These are phyloP conservation scores for Tetragonula carbonaria DNA, from an alignment of 2,888 invertebrate genomes.

Conservation along the genomic window DNA sequence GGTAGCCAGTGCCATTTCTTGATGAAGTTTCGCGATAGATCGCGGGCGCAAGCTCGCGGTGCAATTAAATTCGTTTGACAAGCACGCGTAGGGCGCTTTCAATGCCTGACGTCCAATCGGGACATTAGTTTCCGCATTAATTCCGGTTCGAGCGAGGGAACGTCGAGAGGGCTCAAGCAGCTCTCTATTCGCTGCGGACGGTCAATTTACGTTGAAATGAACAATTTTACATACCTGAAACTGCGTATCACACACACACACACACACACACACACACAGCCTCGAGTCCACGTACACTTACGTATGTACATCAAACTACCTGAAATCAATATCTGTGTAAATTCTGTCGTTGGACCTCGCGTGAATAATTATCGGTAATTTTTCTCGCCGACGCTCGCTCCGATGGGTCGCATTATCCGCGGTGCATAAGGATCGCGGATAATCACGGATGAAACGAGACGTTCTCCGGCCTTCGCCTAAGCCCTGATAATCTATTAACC, in stretches of 20 bases:
- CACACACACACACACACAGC: neutral
- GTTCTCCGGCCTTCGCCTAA: neutral
- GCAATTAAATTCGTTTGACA: constrained; percentile 16
- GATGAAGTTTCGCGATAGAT: constrained; percentile 1
- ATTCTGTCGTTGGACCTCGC: too few relatives aligned
- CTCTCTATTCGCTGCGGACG: neutral
- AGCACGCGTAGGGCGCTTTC: constrained; percentile 4
- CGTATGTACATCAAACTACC: too few relatives aligned
- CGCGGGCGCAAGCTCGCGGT: neutral
- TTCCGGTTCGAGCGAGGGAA: neutral
- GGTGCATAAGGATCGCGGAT: neutral
- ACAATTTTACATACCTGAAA: neutral
- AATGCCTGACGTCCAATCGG: constrained; percentile 8
- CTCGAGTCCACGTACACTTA: too few relatives aligned
- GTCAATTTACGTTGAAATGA: constrained; percentile 13
- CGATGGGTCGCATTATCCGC: neutral
- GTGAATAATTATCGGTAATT: too few relatives aligned
- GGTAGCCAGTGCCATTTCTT: constrained; percentile 2
- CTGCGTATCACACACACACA: neutral
- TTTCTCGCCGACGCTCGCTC: neutral
- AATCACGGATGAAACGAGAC: neutral
- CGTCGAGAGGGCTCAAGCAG: neutral
- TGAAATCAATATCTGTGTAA: too few relatives aligned
- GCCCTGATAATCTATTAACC: constrained; percentile 3
- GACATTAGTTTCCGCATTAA: constrained; percentile 17